Base-by-base conservation (phyloP, 2,113 vertebrate species). In the Tursiops truncatus region DNA sequence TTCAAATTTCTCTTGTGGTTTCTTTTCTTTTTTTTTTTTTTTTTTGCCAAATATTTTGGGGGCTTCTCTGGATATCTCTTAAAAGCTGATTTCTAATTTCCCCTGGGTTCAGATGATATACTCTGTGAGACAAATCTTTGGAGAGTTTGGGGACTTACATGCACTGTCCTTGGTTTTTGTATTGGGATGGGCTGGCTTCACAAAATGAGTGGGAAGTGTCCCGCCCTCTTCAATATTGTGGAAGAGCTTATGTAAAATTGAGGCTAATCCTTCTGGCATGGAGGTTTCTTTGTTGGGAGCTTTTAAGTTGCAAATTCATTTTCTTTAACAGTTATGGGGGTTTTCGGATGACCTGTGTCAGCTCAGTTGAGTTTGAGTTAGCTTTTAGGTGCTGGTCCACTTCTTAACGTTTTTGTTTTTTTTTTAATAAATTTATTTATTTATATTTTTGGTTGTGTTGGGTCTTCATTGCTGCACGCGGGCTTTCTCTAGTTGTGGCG, bases 381-480 rank as follows among this genome's bases (percentile, higher is more conserved):
- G 80, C 6, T 28, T 25, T 62, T 6, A 31, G 56, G 36, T 17
- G 3, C 2, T 28, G 9, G n/a, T 62, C 53, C 53, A 53, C 53
- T 53, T 53, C 53, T 53, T 53, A 18, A 5, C 5, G 15, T 53
- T 53, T 17, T 53, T 4, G 3, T 1, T 0, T 18, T 53, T 53
- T 6, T 53, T 53, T 17, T 0, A 6, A 53, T 53, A 53, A 18
- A 53, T 53, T 6, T 17, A 53, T 18, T 53, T 53, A 53, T 53
- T 53, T 53, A 17, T 53, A 53, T 53, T 53, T 53, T 53, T 53
- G 53, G 53, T 15, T 53, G 15, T 2, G 15, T 53, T 53, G 53
- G 5, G 15, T 53, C 50, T 53, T 17, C 50, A 0, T 53, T 53
- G 50, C 50, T 17, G 50, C 1, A 0, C 0, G 1, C 50, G 5